These are phyloP conservation scores for Sterrhoptilus dennistouni DNA, from an alignment of 2,113 vertebrate genomes.

Conservation along the genomic window DNA sequence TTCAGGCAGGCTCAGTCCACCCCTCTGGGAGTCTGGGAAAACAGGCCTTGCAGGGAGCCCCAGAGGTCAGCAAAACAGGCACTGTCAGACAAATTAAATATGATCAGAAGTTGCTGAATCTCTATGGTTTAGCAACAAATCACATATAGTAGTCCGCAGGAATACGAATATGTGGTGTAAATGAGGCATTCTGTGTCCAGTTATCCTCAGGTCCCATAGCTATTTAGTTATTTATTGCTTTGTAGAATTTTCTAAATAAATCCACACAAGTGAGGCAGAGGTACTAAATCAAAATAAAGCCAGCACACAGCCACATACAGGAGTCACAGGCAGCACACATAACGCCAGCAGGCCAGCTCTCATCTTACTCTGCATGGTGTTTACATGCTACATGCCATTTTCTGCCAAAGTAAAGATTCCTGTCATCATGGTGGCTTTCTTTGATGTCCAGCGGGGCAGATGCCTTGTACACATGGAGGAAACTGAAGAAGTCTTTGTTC, in stretches of 20 bases:
- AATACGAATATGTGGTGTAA: background rate
- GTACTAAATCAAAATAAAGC: background rate
- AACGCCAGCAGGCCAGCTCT: background rate
- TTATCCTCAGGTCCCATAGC: background rate
- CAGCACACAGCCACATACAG: background rate
- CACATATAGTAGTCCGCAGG: background rate
- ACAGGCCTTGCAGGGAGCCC: slow-evolving; percentile 22
- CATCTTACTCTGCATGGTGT: background rate
- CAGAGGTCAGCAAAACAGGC: background rate
- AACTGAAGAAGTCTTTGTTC: background rate
- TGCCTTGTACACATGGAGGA: background rate
- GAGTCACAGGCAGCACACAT: background rate
- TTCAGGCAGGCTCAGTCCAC: background rate
- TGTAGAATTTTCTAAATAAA: background rate
- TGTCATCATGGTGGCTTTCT: background rate
- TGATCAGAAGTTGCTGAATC: background rate
- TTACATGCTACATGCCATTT: background rate
- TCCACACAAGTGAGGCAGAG: background rate
- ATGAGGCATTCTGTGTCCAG: background rate
- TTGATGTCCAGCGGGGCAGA: background rate
- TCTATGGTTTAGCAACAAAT: background rate
- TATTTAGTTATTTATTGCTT: background rate
- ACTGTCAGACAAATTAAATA: background rate
- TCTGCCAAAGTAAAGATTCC: slow-evolving; percentile 39
- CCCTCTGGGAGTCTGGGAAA: slow-evolving; percentile 2